Conservation (phyloP, 2,888 invertebrate genomes). For the Pyrrhia umbra region DNA sequence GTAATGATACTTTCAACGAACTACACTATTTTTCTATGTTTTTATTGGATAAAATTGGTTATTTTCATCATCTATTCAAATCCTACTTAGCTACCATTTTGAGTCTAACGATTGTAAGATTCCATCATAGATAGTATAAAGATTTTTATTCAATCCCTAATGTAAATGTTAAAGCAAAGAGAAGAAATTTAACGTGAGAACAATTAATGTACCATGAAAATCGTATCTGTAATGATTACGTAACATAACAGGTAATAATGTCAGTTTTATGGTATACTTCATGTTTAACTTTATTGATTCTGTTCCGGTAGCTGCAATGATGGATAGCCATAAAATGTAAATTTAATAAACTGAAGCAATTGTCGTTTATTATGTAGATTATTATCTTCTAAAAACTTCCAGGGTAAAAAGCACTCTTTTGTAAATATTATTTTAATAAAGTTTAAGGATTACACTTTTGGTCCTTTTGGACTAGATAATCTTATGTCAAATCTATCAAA, state of each 20-base stretch:
- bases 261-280: slow-evolving; percentile 50
- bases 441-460: background rate
- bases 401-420: too few relatives aligned
- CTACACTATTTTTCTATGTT: background rate
- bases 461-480: background rate
- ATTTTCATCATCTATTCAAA: background rate
- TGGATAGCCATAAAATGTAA: slow-evolving; percentile 30
- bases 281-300: slow-evolving; percentile 51
- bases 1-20: background rate
- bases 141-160: slow-evolving; percentile 4
- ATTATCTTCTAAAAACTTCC: background rate
- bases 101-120: background rate
- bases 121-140: background rate
- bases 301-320: slow-evolving; percentile 50
- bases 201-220: slow-evolving; percentile 50
- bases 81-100: background rate
- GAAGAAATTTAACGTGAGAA: slow-evolving; percentile 32
- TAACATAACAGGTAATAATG: slow-evolving; percentile 39
- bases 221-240: slow-evolving; percentile 31
- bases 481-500: background rate
- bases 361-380: slow-evolving; percentile 21
- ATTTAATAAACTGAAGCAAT: slow-evolving; percentile 30
- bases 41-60: background rate
- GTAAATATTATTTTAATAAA: too few relatives aligned
- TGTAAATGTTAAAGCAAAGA: slow-evolving; percentile 6